Evolutionary conservation across 2,113 vertebrate genomes (phyloP), one percentile per base, ranked within the genome.

Genomic region (Rhadina sibilatrix): DNA sequence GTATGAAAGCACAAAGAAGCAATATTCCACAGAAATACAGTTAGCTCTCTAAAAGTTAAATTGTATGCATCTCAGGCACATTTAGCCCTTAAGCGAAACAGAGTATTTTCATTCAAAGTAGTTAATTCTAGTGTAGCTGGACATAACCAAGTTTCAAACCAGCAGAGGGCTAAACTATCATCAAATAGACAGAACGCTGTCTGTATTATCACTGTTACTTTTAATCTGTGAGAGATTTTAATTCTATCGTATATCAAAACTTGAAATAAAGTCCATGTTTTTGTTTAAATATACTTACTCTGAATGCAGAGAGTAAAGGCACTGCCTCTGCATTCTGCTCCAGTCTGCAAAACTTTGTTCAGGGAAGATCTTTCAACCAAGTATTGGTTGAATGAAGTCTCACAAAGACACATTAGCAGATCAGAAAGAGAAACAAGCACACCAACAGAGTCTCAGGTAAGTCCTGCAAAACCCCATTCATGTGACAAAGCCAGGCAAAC

Each of bases 61-160:
- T 98, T 97, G 84, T 97, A 97, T 96, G 97, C 95, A 96, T 97
- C 98, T 98, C 98, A 98, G 98, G 98, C 97, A 98, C 95, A 96
- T 95, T 76, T 77, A 87, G 56, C 74, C 63, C 72, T 81, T 44
- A 35, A 87, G 85, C 74, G 72, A 90, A 82, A 80, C 35, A 54
- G 16, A 59, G 1, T 7, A 33, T 38, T 89, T 92, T 64, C 31
- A 75, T 40, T 87, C 15, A 6, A 70, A 72, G 31, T 52, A 71
- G 49, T 60, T 61, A 70, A 80, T 87, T 87, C 74, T 50, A 89
- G n/a, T 5, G 38, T 30, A 91, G 46, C 19, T 4, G 7, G 47
- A 88, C 50, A 90, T 20, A 82, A 61, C 2, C 7, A 9, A 59
- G 47, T 79, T 87, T 72, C 37, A 92, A 89, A 80, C 4, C 35